These are phyloP conservation scores for Ramazzottius varieornatus DNA, from an alignment of 2,888 invertebrate genomes.

Conservation along the genomic window DNA sequence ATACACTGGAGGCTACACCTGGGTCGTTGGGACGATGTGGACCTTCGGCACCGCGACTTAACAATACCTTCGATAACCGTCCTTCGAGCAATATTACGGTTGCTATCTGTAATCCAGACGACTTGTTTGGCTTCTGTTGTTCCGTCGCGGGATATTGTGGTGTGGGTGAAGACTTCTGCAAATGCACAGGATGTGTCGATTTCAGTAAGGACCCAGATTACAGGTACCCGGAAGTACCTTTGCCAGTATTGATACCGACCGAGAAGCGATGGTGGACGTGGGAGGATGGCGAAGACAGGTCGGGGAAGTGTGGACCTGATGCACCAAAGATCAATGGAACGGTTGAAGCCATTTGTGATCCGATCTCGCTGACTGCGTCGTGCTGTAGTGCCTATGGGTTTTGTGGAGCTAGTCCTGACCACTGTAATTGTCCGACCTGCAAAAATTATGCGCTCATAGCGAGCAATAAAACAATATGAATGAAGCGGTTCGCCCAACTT, in stretches of 20 bases:
- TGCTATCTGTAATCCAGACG: not conserved
- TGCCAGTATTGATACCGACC: too few species aligned
- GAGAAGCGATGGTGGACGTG: slow-evolving; percentile 1
- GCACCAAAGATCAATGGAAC: not conserved
- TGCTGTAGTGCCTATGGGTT: not conserved
- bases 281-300: not conserved
- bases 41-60: not conserved
- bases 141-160: not conserved
- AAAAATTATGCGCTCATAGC: not conserved
- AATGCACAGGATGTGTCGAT: not conserved
- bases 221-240: not conserved
- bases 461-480: too few species aligned
- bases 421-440: not conserved
- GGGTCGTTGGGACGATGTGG: not conserved
- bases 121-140: not conserved
- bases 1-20: not conserved
- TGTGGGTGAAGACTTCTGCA: not conserved
- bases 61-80: too few species aligned
- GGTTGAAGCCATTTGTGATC: not conserved
- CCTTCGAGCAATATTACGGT: not conserved
- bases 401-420: not conserved
- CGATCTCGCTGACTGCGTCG: not conserved
- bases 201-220: not conserved
- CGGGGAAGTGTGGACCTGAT: not conserved
- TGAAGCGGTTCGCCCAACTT: too few species aligned